Evolutionary conservation across 37 sponge, comb jelly and placozoan genomes (phyloP), one percentile per base, ranked within the genome.

Genomic region (Spongia lamella): DNA sequence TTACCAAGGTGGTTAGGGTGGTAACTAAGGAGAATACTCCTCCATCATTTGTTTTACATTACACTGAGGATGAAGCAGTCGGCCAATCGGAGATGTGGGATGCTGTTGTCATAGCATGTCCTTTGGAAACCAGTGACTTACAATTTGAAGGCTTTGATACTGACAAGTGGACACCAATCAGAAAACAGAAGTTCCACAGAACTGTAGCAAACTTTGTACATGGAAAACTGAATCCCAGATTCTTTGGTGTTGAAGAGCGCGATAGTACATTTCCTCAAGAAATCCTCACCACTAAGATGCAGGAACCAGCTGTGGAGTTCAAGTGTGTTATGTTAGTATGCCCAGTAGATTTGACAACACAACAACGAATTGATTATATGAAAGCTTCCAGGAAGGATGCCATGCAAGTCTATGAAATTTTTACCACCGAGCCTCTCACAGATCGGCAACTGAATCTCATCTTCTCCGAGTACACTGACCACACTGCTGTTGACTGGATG

Each of bases 31-130:
- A 60, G 35, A 70, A 61, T 4, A 77, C 31, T 0, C 19, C 82
- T 1, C 31, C 33, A n/a, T 20, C 39, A 20, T 34, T 17, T 34
- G 71, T 39, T n/a, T 20, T 58, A 17, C 70, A 58, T 7, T 51
- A 38, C 47, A 40, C 66, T 40, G 61, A 55, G 7, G 49, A 25
- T 9, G 38, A 57, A 9, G 7, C 59, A 21, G 56, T 39, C 20
- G 65, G 33, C n/a, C 21, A 27, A 31, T 40, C 80, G 21, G 53
- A n/a, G 3, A 63, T 67, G 0, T 91, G 68, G 47, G 96, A 95
- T 69, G 86, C 66, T n/a, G 84, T 95, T 6, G 85, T 95, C 43
- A 49, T 91, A 4, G 96, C 96, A 27, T 60, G 71, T 25, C 96
- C 92, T 22, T 54, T 95, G 34, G 69, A 79, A 27, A 25, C 56